Evolutionary conservation across 1,140 invertebrate species (phyloP).

Genomic region (Onthophagus taurus): DNA sequence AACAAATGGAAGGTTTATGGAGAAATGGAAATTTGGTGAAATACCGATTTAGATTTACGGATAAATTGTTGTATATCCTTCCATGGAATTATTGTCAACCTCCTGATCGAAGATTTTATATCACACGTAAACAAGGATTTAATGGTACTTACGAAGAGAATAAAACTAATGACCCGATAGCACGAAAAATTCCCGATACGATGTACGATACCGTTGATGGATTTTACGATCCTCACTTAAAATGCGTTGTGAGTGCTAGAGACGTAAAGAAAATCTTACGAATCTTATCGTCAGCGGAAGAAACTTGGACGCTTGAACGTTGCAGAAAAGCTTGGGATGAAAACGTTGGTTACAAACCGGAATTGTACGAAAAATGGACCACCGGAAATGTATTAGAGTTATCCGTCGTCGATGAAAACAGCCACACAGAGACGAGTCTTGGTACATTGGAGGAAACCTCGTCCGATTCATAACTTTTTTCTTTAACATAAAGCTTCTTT

Average conservation of each 20-base stretch:
- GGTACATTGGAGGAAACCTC: too few relatives aligned
- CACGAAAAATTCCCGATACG: constrained; percentile 29
- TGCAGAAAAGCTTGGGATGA: constrained; percentile 41
- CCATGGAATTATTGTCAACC: constrained; percentile 34
- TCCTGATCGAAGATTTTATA: constrained; percentile 29
- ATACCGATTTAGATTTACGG: constrained; percentile 31
- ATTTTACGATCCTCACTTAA: constrained; percentile 36
- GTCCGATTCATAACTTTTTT: too few relatives aligned
- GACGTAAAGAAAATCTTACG: constrained; percentile 16
- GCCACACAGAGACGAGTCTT: too few relatives aligned
- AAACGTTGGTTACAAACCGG: constrained; percentile 37
- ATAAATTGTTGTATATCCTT: constrained; percentile 29
- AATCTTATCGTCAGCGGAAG: constrained; percentile 26
- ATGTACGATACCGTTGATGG: constrained; percentile 39
- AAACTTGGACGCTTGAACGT: constrained; percentile 44
- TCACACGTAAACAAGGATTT: too few relatives aligned
- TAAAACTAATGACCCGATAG: constrained; percentile 26
- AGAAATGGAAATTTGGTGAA: constrained; percentile 26
- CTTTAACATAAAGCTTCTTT: too few relatives aligned
- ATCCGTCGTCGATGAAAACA: too few relatives aligned
- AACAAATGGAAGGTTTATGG: constrained; percentile 33
- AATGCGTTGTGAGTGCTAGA: constrained; percentile 16
- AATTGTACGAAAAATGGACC: constrained; percentile 44
- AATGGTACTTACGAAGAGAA: too few relatives aligned
- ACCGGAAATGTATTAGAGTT: too few relatives aligned